A percentile compares a stretch with the other conserved stretches of the same genome.
phyloP scores from a whole-genome alignment of 2,113 vertebrate genomes.

The Carassius gibelio region DNA sequence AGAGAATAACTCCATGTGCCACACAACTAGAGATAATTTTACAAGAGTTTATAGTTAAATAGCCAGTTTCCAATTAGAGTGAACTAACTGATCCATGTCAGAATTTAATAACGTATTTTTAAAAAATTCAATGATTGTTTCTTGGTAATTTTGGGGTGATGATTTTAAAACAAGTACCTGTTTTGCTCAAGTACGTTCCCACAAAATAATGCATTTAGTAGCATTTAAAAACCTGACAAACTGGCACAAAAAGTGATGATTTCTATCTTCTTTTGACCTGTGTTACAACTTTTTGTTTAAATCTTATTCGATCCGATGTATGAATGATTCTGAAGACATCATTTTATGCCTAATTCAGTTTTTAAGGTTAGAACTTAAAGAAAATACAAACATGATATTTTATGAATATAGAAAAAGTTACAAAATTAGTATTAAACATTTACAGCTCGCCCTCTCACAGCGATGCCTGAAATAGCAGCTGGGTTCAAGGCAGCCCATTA shows the following conservation, averaged over 20 bases:
- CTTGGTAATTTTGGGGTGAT: background rate
- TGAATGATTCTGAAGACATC: background rate
- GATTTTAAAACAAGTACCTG: too few relatives aligned
- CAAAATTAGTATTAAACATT: too few relatives aligned
- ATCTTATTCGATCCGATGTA: too few relatives aligned
- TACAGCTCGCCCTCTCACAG: background rate
- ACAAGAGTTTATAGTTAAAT: background rate
- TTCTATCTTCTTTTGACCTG: too few relatives aligned
- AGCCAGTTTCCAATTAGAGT: background rate
- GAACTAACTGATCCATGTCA: background rate
- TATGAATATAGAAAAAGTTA: too few relatives aligned
- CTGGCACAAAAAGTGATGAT: too few relatives aligned
- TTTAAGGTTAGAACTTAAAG: background rate
- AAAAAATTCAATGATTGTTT: background rate
- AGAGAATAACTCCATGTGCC: background rate
- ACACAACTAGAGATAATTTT: background rate
- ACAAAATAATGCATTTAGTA: background rate
- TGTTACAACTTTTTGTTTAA: too few relatives aligned
- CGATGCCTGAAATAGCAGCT: slow-evolving; percentile 64
- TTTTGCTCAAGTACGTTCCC: too few relatives aligned
- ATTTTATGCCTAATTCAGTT: background rate
- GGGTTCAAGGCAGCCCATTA: slow-evolving; percentile 63
- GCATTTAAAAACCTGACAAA: background rate
- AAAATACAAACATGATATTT: too few relatives aligned
- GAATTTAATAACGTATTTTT: background rate